Base-by-base conservation (phyloP, 2,888 invertebrate genomes). In the Venustoraphidia nigricollis region DNA sequence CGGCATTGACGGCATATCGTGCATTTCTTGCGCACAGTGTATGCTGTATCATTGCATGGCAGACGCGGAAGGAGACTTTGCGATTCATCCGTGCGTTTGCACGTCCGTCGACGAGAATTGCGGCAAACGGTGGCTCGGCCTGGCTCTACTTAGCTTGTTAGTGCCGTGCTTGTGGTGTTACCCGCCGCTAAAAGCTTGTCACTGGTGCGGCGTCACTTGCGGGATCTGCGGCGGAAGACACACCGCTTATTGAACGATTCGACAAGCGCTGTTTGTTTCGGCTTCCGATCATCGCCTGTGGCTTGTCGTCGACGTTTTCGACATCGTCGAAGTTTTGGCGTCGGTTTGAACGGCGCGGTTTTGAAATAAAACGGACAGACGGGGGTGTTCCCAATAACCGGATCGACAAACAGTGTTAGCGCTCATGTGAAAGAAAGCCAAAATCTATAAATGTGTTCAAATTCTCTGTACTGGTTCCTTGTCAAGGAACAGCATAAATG, bases 141-240 rank as follows among this genome's bases (percentile, higher is more conserved):
- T 95, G 56, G 80, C 89, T 34, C 72, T 94, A 52, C 77, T 95
- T 47, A 88, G 89, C 51, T 68, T 93, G 54, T 70, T 94, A 57
- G 85, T 94, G 60, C 95, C 95, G 56, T 95, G 95, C 68, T 74
- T 96, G 59, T 95, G 94, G 78, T 87, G 91, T 69, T 95, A 95
- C 72, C 79, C 85, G 59, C 91, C 92, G 51, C 73, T 94, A 53
- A 81, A 83, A 58, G 81, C 86, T 58, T 82, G 84, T 61, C 92
- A 93, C 69, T 77, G 79, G 70, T 83, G 87, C 59, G 89, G 89
- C 46, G 75, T 84, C 53, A 75, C 78, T 47, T 88, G 90, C 60
- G 83, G 83, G 51, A 64, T 86, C 49, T 90, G 91, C 59, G 94
- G 92, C 48, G 91, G 90, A 8, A 75, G 77, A 56, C 94, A 94